Evolutionary conservation across 2,797 vertebrate species (phyloP).

Genomic region (Psittacula echo): DNA sequence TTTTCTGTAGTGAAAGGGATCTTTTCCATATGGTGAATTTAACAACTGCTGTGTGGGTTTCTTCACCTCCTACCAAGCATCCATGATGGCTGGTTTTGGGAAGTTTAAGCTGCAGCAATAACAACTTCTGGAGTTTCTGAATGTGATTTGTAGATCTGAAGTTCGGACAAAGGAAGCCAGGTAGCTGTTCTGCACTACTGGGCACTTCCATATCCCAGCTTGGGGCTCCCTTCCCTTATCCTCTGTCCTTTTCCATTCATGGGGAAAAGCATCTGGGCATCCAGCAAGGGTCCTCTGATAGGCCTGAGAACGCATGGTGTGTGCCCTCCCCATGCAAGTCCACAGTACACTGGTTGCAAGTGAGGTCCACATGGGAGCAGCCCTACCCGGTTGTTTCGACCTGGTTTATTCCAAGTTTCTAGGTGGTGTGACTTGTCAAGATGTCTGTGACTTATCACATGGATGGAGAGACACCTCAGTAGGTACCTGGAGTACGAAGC

Average conservation of each 20-base stretch:
- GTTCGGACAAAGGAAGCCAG: not conserved
- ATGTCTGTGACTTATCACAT: accelerated
- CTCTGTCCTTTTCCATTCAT: not conserved
- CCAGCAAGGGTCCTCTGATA: not conserved
- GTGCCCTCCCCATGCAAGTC: too few species aligned
- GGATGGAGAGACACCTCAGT: not conserved
- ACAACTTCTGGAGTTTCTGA: conserved; percentile 43
- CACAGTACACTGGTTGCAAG: not conserved
- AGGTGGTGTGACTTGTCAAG: not conserved
- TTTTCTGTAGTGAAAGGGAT: conserved; percentile 60
- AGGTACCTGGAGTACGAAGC: not conserved
- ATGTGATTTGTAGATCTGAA: not conserved
- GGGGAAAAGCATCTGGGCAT: not conserved
- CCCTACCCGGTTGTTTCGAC: not conserved
- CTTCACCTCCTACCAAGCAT: conserved; percentile 63
- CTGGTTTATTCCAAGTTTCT: not conserved
- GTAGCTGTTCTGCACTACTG: not conserved
- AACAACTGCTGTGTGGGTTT: conserved; percentile 67
- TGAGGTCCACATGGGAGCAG: not conserved
- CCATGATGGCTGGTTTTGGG: conserved; percentile 29
- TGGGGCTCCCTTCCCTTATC: not conserved
- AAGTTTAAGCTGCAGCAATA: conserved; percentile 50
- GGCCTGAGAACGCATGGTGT: accelerated
- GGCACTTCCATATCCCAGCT: not conserved
- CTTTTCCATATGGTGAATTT: conserved; percentile 68